Evolutionary conservation across 2,888 invertebrate species (phyloP).

Genomic region (Apodemia zela): DNA sequence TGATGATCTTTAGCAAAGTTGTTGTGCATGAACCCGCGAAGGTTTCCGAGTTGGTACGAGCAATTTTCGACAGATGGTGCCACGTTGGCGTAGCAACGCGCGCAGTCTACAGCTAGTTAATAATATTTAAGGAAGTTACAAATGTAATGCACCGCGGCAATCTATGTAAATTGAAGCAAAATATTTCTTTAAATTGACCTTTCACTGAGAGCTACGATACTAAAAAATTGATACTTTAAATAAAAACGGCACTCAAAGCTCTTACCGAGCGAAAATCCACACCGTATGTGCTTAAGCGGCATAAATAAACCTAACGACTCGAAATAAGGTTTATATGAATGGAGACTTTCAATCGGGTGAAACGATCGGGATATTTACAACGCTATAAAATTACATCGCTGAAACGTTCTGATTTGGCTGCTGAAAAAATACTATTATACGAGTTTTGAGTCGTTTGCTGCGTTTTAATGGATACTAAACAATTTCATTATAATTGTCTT

Average conservation of each 20-base stretch:
- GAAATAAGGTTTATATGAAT: constrained; percentile 36
- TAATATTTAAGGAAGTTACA: too few relatives aligned
- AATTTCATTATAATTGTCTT: neutral
- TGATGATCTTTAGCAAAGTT: too few relatives aligned
- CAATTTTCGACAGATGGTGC: too few relatives aligned
- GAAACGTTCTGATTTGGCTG: constrained; percentile 55
- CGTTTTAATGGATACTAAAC: neutral
- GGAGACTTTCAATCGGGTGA: constrained; percentile 37
- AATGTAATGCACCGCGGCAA: too few relatives aligned
- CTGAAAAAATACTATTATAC: constrained; percentile 36
- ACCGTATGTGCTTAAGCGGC: constrained; percentile 10
- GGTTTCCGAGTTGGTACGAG: too few relatives aligned
- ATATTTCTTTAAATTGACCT: too few relatives aligned
- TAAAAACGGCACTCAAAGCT: constrained; percentile 3
- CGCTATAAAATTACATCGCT: constrained; percentile 56
- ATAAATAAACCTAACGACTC: constrained; percentile 33
- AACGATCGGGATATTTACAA: constrained; percentile 52
- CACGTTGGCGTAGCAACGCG: too few relatives aligned
- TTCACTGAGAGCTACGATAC: neutral
- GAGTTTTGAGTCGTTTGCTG: neutral
- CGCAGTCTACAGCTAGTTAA: too few relatives aligned
- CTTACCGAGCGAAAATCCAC: constrained; percentile 1
- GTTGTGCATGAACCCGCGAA: too few relatives aligned
- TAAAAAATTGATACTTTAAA: constrained; percentile 12
- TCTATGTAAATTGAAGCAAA: too few relatives aligned